Base-by-base conservation (phyloP, 1,140 invertebrate species). In the Papilio helenus region DNA sequence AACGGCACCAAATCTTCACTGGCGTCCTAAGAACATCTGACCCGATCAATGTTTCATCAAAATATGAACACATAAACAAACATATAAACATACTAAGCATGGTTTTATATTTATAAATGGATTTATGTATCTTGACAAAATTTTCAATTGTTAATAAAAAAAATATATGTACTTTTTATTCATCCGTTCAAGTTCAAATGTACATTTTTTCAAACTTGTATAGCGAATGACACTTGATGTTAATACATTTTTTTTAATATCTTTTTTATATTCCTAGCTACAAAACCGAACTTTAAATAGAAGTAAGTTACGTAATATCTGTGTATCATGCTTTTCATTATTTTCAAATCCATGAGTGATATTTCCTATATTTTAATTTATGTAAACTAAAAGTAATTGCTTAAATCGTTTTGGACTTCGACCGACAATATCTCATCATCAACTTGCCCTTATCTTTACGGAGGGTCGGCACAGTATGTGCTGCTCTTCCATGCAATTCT, bases 151-250 rank as follows among this genome's bases (percentile, higher is more conserved):
- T 8, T 55, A 20, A 55, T 55, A 55, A 18, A 55, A 55, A 55
- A 55, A 8, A 39, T 7, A 39, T 46, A 46, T 46, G 12, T 55
- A 55, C 5, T 20, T 55, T 20, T 55, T 55, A 55, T 55, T 55
- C 51, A 51, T 51, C 49, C 49, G 7, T n/a, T 55, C 18, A 55
- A 55, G 18, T 55, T 55, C 51, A 20, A 55, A 55, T 55, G 51
- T 55, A 55, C 18, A 55, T 55, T 55, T 55, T 55, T 20, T 55
- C 34, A 55, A n/a, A 55, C 51, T 55, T n/a, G 7, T 55, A 20
- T 55, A 55, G 51, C n/a, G 18, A 55, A 55, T 55, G 51, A 55
- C 51, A 55, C n/a, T 55, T 55, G 51, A 55, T 55, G 18, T 55
- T n/a, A 55, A 55, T n/a, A 55, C 18, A 20, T 55, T 46, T 55